Evolutionary conservation across 2,888 invertebrate genomes (phyloP), one percentile per base, ranked within the genome.

Genomic region (Himalopsyche japonica): DNA sequence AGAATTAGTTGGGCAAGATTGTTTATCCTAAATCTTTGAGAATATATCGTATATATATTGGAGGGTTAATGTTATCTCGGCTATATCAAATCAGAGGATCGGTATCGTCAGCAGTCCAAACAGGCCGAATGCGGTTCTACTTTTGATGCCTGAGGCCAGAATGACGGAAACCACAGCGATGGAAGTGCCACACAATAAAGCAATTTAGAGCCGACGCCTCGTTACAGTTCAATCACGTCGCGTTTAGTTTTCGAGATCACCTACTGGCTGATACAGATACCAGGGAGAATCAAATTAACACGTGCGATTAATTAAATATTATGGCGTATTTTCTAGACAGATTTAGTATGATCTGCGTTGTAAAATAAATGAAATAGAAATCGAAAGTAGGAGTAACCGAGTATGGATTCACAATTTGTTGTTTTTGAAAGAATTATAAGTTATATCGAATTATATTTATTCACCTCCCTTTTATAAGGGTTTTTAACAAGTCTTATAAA

Each of bases 171-270:
- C 70, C 70, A 30, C 24, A 70, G 70, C 70, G 27, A 70, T 70
- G 70, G 70, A 27, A 70, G 70, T 70, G 27, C 70, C 70, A 27
- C 82, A 82, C 82, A 82, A 82, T 82, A 78, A 82, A 82, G 82
- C 82, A 82, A 82, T 82, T 48, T 76, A 47, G 76, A 47, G 43
- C n/a, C 43, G 30, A 37, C 82, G 47, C 77, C 76, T 77, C 47
- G 77, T 47, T 82, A 48, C 48, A 47, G 48, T 34, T 77, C 77
- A 30, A 82, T 82, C 82, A 82, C 64, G 47, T 27, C 20, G 70
- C 20, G 70, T 70, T 70, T 30, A 70, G 70, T 70, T 70, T 70
- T 70, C 70, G 70, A 70, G 70, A 70, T 27, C 12, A 70, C 70
- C 27, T 27, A 24, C 57, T 43, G 43, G 30, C 70, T 70, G 70